These are phyloP conservation scores for Corythoichthys intestinalis DNA, from an alignment of 2,113 vertebrate species.

Conservation along the genomic window DNA sequence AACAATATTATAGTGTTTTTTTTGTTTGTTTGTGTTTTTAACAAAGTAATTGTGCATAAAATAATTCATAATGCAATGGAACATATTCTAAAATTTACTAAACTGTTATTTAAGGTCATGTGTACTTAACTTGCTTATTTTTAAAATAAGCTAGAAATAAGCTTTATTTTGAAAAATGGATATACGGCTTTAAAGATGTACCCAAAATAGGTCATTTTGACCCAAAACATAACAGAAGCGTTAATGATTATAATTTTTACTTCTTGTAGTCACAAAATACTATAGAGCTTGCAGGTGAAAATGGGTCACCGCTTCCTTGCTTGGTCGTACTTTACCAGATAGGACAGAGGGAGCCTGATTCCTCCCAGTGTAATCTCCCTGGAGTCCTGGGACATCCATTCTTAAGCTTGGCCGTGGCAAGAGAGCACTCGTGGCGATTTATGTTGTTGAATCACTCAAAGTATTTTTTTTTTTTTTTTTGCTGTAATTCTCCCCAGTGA, in stretches of 20 bases:
- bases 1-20: too few relatives aligned
- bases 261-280: not conserved
- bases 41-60: too few relatives aligned
- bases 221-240: not conserved
- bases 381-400: conserved; percentile 7
- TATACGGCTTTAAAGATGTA: too few relatives aligned
- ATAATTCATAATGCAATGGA: too few relatives aligned
- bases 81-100: too few relatives aligned
- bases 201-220: not conserved
- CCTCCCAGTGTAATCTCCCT: conserved; percentile 11
- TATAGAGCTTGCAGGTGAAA: not conserved
- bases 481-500: conserved; percentile 30
- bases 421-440: conserved; percentile 23
- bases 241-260: not conserved
- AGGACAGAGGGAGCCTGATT: conserved; percentile 16
- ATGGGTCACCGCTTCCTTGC: conserved; percentile 17
- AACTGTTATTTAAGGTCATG: too few relatives aligned
- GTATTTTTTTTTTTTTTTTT: not conserved
- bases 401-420: conserved; percentile 13
- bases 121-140: too few relatives aligned
- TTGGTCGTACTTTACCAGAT: conserved; percentile 5
- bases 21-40: too few relatives aligned
- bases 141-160: too few relatives aligned
- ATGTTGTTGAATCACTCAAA: conserved; percentile 29
- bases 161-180: too few relatives aligned